Conservation (phyloP, 2,888 invertebrate genomes). For the Aphrophora alni region DNA sequence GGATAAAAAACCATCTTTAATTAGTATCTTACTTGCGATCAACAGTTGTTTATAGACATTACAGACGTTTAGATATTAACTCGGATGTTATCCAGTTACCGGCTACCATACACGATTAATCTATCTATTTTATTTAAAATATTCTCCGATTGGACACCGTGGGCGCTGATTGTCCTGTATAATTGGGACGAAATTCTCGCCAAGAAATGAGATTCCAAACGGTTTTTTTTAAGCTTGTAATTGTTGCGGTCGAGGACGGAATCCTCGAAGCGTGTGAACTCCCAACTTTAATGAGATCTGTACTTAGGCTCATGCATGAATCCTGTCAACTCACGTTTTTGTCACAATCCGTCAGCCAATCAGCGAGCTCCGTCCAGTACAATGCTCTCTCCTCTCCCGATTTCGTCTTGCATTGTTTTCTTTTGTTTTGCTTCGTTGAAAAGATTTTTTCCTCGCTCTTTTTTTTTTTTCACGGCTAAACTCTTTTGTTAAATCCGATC, state of each 20-base stretch:
- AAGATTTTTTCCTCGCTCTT: conserved; percentile 18
- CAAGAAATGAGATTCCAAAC: neutral
- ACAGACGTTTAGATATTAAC: too few species aligned
- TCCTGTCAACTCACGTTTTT: conserved; percentile 30
- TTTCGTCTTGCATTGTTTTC: neutral
- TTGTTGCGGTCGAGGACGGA: neutral
- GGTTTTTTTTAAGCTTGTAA: neutral
- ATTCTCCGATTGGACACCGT: too few species aligned
- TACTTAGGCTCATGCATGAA: conserved; percentile 13
- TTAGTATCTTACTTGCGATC: too few species aligned
- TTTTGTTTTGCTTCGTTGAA: conserved; percentile 17
- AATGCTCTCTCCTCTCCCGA: neutral
- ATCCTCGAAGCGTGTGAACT: neutral
- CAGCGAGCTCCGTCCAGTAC: neutral
- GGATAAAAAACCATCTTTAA: too few species aligned
- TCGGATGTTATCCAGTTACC: too few species aligned
- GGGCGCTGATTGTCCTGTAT: neutral
- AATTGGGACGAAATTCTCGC: neutral
- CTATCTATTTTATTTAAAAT: too few species aligned
- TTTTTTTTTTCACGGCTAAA: conserved; percentile 34
- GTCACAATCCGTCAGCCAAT: conserved; percentile 27
- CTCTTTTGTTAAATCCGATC: conserved; percentile 36
- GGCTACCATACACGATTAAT: too few species aligned
- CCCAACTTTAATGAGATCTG: neutral
- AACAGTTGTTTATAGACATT: too few species aligned